Conservation (phyloP, 1,140 invertebrate genomes). For the Drosophila repleta region DNA sequence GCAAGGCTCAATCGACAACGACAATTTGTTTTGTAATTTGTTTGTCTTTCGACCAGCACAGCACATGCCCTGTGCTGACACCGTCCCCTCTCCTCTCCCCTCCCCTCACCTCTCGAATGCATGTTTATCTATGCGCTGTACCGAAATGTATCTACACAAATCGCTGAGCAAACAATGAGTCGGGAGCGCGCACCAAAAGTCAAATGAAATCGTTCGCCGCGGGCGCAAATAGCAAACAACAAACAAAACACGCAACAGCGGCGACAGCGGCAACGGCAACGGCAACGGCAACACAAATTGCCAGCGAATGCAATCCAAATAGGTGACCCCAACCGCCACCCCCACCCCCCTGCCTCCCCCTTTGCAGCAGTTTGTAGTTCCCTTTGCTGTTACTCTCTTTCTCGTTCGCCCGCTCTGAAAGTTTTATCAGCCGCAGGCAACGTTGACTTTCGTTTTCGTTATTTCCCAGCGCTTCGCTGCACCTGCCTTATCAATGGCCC, state of each 20-base stretch:
- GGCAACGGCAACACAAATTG: conserved; percentile 44
- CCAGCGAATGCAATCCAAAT: conserved; percentile 38
- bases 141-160: conserved; percentile 52
- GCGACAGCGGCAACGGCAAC: conserved; percentile 18
- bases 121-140: conserved; percentile 47
- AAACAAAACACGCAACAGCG: conserved; percentile 36
- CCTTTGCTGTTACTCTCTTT: background rate
- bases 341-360: background rate
- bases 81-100: too few relatives aligned
- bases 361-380: background rate
- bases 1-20: conserved; percentile 41
- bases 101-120: too few relatives aligned
- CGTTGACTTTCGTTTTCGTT: conserved; percentile 46
- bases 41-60: conserved; percentile 52
- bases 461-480: conserved; percentile 19
- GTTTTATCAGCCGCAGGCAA: conserved; percentile 44
- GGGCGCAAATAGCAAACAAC: conserved; percentile 56
- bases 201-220: conserved; percentile 61
- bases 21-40: conserved; percentile 82
- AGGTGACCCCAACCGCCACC: background rate
- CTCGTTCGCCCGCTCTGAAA: background rate
- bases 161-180: conserved; percentile 53
- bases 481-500: conserved; percentile 41
- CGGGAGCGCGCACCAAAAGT: conserved; percentile 32
- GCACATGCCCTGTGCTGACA: background rate